Evolutionary conservation across 1,140 invertebrate genomes (phyloP).

Genomic region (Brachystomella parvula): DNA sequence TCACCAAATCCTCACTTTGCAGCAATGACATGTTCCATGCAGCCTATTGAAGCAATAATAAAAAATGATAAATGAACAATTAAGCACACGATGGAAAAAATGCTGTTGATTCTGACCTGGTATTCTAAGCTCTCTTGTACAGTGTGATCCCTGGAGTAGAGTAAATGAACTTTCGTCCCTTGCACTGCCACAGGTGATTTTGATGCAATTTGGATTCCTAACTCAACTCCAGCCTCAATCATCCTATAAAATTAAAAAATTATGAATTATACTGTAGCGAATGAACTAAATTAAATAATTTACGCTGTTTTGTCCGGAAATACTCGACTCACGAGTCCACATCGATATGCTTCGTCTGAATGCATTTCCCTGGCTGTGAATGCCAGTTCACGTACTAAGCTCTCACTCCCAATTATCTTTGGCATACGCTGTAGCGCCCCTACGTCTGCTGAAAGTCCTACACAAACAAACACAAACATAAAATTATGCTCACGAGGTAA

Average conservation of each 20-base stretch:
- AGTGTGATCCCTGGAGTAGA: slow-evolving; percentile 79
- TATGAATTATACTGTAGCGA: slow-evolving; percentile 7
- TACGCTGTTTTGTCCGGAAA: slow-evolving; percentile 62
- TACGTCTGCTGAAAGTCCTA: slow-evolving; percentile 89
- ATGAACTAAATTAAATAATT: slow-evolving; percentile 18
- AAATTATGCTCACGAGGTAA: not conserved
- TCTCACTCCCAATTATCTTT: slow-evolving; percentile 82
- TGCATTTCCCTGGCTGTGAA: slow-evolving; percentile 76
- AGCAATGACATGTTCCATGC: slow-evolving; percentile 72
- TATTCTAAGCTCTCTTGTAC: slow-evolving; percentile 77
- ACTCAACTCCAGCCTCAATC: slow-evolving; percentile 58
- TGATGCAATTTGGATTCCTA: slow-evolving; percentile 71
- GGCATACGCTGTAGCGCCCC: slow-evolving; percentile 87
- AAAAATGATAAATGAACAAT: slow-evolving; percentile 10
- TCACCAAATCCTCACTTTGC: slow-evolving; percentile 84
- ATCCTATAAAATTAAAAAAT: slow-evolving; percentile 46
- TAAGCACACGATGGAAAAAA: not conserved
- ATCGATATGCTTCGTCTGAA: slow-evolving; percentile 66
- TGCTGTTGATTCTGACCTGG: slow-evolving; percentile 55
- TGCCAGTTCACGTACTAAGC: slow-evolving; percentile 74
- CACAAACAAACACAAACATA: slow-evolving; percentile 33
- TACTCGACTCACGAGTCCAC: slow-evolving; percentile 67
- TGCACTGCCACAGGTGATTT: slow-evolving; percentile 94
- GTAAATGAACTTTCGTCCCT: slow-evolving; percentile 70
- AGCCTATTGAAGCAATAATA: slow-evolving; percentile 50